These are phyloP conservation scores for Ameiurus melas DNA, from an alignment of 2,113 vertebrate genomes.

Conservation along the genomic window DNA sequence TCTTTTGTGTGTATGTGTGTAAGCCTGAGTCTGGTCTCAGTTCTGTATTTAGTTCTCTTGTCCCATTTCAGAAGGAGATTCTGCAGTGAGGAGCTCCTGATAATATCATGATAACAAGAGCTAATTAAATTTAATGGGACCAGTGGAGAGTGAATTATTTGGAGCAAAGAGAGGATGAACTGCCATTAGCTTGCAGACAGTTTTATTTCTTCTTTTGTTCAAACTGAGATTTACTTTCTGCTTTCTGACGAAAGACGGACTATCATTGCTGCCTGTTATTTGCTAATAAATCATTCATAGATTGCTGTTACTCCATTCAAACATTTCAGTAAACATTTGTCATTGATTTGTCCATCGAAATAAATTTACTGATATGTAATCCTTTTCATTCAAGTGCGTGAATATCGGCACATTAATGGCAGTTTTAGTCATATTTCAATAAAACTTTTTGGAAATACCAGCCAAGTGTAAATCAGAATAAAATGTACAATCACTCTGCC, in stretches of 20 bases:
- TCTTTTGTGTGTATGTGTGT: not conserved
- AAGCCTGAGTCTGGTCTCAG: not conserved
- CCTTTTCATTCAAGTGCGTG: not conserved
- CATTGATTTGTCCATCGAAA: not conserved
- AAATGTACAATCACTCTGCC: not conserved
- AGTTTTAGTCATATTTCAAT: not conserved
- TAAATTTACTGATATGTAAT: not conserved
- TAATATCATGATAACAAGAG: conserved; percentile 70
- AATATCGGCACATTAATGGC: not conserved
- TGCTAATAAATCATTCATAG: conserved; percentile 41
- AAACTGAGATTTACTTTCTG: conserved; percentile 21
- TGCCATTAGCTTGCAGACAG: conserved; percentile 42
- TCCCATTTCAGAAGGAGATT: conserved; percentile 35
- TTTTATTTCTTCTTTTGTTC: conserved; percentile 47
- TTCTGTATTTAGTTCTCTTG: conserved; percentile 28
- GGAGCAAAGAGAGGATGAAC: conserved; percentile 54
- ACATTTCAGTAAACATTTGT: conserved; percentile 20
- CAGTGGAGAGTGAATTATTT: conserved; percentile 77
- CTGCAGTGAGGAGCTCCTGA: conserved; percentile 58
- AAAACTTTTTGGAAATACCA: conserved; percentile 4
- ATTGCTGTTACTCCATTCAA: conserved; percentile 12
- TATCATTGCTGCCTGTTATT: conserved; percentile 17
- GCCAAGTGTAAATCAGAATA: not conserved
- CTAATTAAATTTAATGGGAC: conserved; percentile 82
- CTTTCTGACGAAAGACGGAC: not conserved